phyloP scores from a whole-genome alignment of 1,140 invertebrate species.

The Telenomus remus region DNA sequence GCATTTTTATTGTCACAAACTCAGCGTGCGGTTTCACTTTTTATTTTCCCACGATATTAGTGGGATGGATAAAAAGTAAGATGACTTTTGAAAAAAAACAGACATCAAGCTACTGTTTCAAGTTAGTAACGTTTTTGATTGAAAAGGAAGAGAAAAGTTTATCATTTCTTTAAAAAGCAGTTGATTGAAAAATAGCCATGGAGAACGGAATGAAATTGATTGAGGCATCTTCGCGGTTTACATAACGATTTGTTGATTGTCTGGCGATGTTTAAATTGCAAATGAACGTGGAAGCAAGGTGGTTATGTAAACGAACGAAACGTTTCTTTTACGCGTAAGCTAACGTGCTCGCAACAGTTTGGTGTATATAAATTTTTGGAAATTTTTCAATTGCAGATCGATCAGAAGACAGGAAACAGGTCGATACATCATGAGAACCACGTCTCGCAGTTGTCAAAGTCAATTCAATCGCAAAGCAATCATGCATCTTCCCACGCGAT shows the following conservation, averaged over 20 bases:
- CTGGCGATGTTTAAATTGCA: slow-evolving; percentile 16
- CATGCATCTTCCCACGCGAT: slow-evolving; percentile 63
- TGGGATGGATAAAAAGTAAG: background rate
- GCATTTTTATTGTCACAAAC: background rate
- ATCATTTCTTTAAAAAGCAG: no score
- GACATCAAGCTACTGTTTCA: no score
- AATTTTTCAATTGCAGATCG: slow-evolving; percentile 62
- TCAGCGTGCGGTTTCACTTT: background rate
- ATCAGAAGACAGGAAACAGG: slow-evolving; percentile 70
- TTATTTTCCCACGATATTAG: background rate
- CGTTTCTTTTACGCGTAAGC: background rate
- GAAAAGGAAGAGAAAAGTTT: no score
- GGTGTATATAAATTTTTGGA: slow-evolving; percentile 22
- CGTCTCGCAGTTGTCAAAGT: slow-evolving; percentile 73
- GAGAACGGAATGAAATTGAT: background rate
- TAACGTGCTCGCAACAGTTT: background rate
- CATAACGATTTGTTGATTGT: slow-evolving; percentile 27
- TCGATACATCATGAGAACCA: slow-evolving; percentile 72
- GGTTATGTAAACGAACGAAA: background rate
- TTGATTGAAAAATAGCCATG: background rate
- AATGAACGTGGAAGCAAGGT: background rate
- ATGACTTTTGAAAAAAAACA: no score
- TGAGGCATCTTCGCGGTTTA: background rate
- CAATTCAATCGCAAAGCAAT: slow-evolving; percentile 71
- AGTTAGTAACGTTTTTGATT: no score